Evolutionary conservation across 2,797 vertebrate genomes (phyloP), one percentile per base, ranked within the genome.

Genomic region (Sardinella longiceps): DNA sequence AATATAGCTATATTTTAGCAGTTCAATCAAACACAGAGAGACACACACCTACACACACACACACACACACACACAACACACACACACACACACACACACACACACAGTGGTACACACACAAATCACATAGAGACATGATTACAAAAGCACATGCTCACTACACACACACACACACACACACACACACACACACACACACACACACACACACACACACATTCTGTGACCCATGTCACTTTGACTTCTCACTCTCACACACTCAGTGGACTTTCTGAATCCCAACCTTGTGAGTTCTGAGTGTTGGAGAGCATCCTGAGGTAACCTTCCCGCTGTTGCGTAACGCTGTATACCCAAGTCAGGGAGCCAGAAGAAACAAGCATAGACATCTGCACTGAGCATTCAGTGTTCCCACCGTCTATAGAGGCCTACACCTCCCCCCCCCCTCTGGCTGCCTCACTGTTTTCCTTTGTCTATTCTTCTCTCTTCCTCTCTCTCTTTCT

Each of bases 181-280:
- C n/a, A n/a, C n/a, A n/a, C n/a, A n/a, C n/a, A n/a, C n/a, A n/a
- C n/a, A n/a, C n/a, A n/a, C n/a, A n/a, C n/a, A 91, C 89, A 88
- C 66, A 88, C 86, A 86, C 81, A 18, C 77, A 81, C 50, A 83
- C 51, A 50, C 46, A 82, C 60, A 74, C 80, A 82, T 63, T n/a
- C 58, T 12, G 23, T 23, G n/a, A 63, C 70, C n/a, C 50, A 10
- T 63, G 58, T 18, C 28, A 4, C 63, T 70, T 70, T 63, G 6
- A n/a, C n/a, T n/a, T n/a, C n/a, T n/a, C n/a, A n/a, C n/a, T n/a
- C n/a, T n/a, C n/a, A n/a, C n/a, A 53, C 18, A 53, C 4, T 53
- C 51, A 53, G 2, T 53, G 53, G 48, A 50, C 15, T 23, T 53
- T 56, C 53, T 20, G 5, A 20, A 53, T 53, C 51, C 20, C 33